Evolutionary conservation across 2,113 vertebrate genomes (phyloP), one percentile per base, ranked within the genome.

Genomic region (Lontra canadensis): DNA sequence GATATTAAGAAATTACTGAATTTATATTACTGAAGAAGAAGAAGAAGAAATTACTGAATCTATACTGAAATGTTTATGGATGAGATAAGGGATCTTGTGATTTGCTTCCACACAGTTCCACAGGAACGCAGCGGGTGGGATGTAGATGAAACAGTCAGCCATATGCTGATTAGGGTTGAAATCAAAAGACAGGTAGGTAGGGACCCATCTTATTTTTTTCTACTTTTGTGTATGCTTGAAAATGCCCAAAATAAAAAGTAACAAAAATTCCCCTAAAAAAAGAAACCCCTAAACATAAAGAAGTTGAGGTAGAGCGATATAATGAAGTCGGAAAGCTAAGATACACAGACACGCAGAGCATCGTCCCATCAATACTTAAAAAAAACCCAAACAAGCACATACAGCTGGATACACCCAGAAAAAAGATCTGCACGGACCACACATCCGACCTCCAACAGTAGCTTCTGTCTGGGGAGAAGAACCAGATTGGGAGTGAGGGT

Each of bases 181-280:
- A 31, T 61, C 63, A 29, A 15, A 26, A 57, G 67, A 34, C 52
- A 6, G 34, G 29, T 2, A 76, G n/a, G 8, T 1, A 55, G 20
- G 23, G 79, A 44, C 42, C 86, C 21, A 23, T 44, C 26, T 18
- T 3, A 26, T 11, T 12, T 63, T 44, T 55, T 71, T n/a, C 67
- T 36, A 26, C 23, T 92, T 87, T 71, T 36, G 23, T 61, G 18
- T 52, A 39, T 13, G 34, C 89, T 93, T 96, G 29, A 87, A 90
- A 82, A 67, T 55, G 13, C 55, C 42, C 57, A 20, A 42, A 84
- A 79, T 44, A 74, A 59, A 96, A 57, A 15, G 44, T 20, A 23
- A 93, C 14, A 36, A 49, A 29, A 79, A 52, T 5, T 25, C 71
- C 36, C 36, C 71, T 42, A 74, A 61, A 94, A 34, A 39, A 57